Evolutionary conservation across 2,888 invertebrate species (phyloP).

Genomic region (Spialia ferax): DNA sequence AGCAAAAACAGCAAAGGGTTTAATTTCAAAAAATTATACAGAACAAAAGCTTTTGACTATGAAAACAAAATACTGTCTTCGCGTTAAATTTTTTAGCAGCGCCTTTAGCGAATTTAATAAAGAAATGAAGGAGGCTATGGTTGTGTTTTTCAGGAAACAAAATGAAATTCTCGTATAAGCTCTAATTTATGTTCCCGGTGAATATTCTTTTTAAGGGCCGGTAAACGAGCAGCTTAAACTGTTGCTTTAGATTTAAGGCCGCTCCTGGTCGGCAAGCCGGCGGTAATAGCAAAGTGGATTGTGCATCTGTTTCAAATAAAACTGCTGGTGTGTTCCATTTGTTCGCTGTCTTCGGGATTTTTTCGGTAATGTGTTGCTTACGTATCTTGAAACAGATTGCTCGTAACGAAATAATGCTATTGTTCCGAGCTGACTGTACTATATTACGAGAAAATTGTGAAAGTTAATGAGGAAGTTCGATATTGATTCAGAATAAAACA

Average conservation of each 20-base stretch:
- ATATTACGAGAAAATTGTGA: too few species aligned
- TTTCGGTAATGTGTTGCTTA: neutral
- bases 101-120: slow-evolving; percentile 36
- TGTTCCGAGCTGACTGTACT: too few species aligned
- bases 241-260: slow-evolving; percentile 28
- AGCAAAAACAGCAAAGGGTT: slow-evolving; percentile 28
- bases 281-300: neutral
- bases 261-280: neutral
- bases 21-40: slow-evolving; percentile 28
- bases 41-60: slow-evolving; percentile 35
- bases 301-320: neutral
- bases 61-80: slow-evolving; percentile 29
- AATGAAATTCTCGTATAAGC: slow-evolving; percentile 39
- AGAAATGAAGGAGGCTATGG: slow-evolving; percentile 28
- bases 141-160: slow-evolving; percentile 35
- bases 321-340: neutral
- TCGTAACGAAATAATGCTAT: too few species aligned
- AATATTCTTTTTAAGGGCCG: slow-evolving; percentile 30
- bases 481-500: too few species aligned
- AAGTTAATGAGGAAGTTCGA: too few species aligned
- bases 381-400: neutral
- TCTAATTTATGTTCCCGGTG: slow-evolving; percentile 35
- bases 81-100: slow-evolving; percentile 33
- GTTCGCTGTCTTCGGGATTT: neutral
- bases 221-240: slow-evolving; percentile 30